phyloP scores from a whole-genome alignment of 92 coral and sea anemone species.

The Porites cylindrica region DNA sequence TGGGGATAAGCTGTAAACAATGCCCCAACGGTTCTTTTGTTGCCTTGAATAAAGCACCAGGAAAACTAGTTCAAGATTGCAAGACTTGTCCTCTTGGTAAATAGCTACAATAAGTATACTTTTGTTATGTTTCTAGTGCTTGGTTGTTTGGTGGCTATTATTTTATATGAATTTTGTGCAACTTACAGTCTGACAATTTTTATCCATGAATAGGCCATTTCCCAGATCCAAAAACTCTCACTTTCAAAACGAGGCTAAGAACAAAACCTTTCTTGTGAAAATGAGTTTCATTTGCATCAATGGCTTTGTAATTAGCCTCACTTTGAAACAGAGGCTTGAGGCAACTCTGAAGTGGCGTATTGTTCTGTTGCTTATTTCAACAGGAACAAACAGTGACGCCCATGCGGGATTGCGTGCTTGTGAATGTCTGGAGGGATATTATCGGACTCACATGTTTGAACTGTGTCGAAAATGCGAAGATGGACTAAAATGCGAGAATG shows the following conservation, averaged over 20 bases:
- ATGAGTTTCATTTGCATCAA: no score
- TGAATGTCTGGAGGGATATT: constrained; percentile 33
- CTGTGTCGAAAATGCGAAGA: constrained; percentile 34
- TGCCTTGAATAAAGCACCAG: constrained; percentile 10
- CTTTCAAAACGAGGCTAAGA: no score
- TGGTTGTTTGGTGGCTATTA: background rate
- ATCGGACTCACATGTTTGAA: constrained; percentile 56
- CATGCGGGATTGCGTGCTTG: constrained; percentile 39
- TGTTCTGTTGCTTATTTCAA: background rate
- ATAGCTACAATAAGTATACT: background rate
- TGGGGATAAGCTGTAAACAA: background rate
- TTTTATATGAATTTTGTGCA: no score
- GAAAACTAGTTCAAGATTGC: background rate
- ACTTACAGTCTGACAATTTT: no score
- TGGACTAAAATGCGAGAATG: constrained; percentile 46
- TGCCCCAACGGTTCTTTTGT: constrained; percentile 5
- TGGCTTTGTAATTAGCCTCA: background rate
- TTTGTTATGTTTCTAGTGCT: background rate
- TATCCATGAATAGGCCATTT: no score
- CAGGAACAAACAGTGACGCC: constrained; percentile 44
- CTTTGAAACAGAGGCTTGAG: background rate
- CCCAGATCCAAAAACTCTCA: no score
- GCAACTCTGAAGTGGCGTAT: background rate
- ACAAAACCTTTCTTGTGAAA: no score
- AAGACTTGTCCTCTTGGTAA: background rate